Conservation (phyloP, 1,140 invertebrate species). For the Drosophila arawakana region DNA sequence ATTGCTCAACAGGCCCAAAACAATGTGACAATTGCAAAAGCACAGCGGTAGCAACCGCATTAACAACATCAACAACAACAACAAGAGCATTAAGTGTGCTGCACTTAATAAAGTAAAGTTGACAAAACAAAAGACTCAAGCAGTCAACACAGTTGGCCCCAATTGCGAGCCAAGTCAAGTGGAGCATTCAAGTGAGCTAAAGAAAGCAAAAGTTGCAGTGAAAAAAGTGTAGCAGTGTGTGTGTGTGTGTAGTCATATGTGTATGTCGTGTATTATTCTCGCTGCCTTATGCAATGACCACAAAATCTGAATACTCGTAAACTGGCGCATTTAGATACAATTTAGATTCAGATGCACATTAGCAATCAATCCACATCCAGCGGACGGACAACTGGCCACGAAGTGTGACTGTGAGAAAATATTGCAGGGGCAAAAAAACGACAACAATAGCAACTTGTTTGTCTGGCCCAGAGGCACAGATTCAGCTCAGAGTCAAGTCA, state of each 20-base stretch:
- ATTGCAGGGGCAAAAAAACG: slow-evolving; percentile 31
- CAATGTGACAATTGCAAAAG: slow-evolving; percentile 80
- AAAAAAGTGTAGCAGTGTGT: not conserved
- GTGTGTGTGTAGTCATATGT: slow-evolving; percentile 5
- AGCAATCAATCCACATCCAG: slow-evolving; percentile 71
- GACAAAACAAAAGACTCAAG: slow-evolving; percentile 66
- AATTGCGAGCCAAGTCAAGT: slow-evolving; percentile 45
- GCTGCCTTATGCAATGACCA: slow-evolving; percentile 56
- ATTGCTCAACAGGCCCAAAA: slow-evolving; percentile 45
- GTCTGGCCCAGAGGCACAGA: slow-evolving; percentile 27
- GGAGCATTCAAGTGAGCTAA: slow-evolving; percentile 48
- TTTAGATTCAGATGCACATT: slow-evolving; percentile 62
- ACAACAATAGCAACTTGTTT: slow-evolving; percentile 28
- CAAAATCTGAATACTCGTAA: slow-evolving; percentile 63
- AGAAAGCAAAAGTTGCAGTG: slow-evolving; percentile 69
- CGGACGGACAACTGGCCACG: slow-evolving; percentile 29
- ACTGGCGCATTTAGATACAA: slow-evolving; percentile 34
- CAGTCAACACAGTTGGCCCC: slow-evolving; percentile 29
- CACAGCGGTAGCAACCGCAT: slow-evolving; percentile 9
- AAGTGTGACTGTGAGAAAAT: slow-evolving; percentile 55
- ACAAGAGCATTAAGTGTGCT: slow-evolving; percentile 42
- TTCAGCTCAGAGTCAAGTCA: slow-evolving; percentile 11
- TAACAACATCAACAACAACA: slow-evolving; percentile 19
- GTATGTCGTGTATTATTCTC: slow-evolving; percentile 47
- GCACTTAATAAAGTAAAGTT: slow-evolving; percentile 55